phyloP scores from a whole-genome alignment of 2,797 vertebrate species.

The Garrulus glandarius region DNA sequence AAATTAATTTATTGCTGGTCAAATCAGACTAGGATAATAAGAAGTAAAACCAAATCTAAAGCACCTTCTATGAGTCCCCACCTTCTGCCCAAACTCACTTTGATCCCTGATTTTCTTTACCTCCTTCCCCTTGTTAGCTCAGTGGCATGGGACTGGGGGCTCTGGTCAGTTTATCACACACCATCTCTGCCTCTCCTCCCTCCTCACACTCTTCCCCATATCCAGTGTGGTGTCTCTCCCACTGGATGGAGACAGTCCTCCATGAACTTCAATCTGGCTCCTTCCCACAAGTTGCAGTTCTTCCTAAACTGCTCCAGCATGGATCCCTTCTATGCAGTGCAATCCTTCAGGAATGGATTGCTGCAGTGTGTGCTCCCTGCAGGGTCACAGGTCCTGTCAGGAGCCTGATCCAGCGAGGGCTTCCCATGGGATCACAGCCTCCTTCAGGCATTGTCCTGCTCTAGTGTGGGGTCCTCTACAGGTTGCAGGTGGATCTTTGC shows the following conservation, averaged over 20 bases:
- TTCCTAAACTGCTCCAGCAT: background rate
- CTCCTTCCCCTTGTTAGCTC: background rate
- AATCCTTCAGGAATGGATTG: background rate
- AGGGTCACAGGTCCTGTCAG: background rate
- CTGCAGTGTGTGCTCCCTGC: accelerated
- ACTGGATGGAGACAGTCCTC: background rate
- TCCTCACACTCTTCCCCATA: background rate
- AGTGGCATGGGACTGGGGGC: background rate
- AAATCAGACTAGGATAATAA: background rate
- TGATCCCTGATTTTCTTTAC: background rate
- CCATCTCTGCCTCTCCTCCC: background rate
- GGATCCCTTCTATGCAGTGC: too few relatives aligned
- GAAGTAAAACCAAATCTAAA: background rate
- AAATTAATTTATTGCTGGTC: background rate
- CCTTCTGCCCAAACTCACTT: background rate
- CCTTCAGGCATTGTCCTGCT: background rate
- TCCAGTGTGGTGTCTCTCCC: background rate
- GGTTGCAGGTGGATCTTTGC: background rate
- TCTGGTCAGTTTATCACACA: accelerated
- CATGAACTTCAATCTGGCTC: background rate
- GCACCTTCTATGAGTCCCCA: accelerated
- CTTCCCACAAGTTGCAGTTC: background rate
- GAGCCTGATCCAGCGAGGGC: background rate
- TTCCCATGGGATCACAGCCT: background rate
- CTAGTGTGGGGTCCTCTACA: background rate